A percentile compares a stretch with the other conserved stretches of the same genome.
phyloP scores from a whole-genome alignment of 2,797 vertebrate genomes.

The Myotis findleyi region DNA sequence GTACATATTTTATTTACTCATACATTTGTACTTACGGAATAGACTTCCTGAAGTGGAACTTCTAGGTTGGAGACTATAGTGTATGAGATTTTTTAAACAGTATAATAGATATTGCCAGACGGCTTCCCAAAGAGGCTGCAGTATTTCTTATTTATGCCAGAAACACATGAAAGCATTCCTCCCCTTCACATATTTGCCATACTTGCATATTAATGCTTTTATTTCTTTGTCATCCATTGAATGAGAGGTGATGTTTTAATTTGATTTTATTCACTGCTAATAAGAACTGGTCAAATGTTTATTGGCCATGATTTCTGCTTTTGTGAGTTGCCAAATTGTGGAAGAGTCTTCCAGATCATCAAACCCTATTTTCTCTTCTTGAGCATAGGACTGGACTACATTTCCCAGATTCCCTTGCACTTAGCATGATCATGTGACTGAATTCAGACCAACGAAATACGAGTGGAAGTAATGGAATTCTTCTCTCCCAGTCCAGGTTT shows the following conservation, averaged over 20 bases:
- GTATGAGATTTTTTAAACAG: not conserved
- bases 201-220: not conserved
- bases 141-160: slow-evolving; percentile 14
- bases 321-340: not conserved
- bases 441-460: not conserved
- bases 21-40: not conserved
- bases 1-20: not conserved
- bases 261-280: not conserved
- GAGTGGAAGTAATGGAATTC: not conserved
- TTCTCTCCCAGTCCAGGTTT: not conserved
- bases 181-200: not conserved
- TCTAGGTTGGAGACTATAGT: not conserved
- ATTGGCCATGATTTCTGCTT: not conserved
- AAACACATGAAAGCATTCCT: not conserved
- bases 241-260: not conserved
- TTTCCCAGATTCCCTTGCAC: not conserved
- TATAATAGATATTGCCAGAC: not conserved
- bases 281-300: not conserved
- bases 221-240: not conserved
- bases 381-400: not conserved
- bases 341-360: not conserved
- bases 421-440: not conserved
- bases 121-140: not conserved
- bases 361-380: not conserved
- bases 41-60: not conserved